Evolutionary conservation across 2,797 vertebrate species (phyloP), one percentile per base, ranked within the genome.

Genomic region (Lacerta agilis): DNA sequence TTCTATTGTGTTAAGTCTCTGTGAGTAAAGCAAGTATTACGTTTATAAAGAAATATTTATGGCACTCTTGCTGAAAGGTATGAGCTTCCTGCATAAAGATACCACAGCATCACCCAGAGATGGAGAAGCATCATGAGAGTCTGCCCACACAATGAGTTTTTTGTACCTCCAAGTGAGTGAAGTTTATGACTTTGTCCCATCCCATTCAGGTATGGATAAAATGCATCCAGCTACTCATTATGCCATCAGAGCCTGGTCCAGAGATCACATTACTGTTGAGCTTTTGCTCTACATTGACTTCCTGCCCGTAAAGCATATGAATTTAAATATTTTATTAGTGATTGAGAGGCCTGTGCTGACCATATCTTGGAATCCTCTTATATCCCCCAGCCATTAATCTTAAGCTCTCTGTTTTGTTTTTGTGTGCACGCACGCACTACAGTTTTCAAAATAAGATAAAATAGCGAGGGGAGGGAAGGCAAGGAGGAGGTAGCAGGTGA

Each of bases 281-380:
- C 75, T 92, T 90, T 88, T 67, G 90, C 86, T 90, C 91, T 85
- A 15, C 66, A 91, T 73, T 90, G 94, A 89, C 87, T 91, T 71
- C 58, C 76, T 90, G 86, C 83, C 90, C 93, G 69, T 8, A 71
- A 93, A 92, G 45, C 77, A 83, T 82, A 94, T 83, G 81, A 93
- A 95, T 91, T 93, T 94, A 93, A 94, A 94, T 94, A 94, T 69
- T 94, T 78, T 89, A 87, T 93, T 92, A 89, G 91, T 85, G 88
- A 90, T 82, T 86, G 85, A 84, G 1, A 80, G 10, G 38, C 75
- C 83, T 86, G 61, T 45, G 23, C 33, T 80, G 64, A 88, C 85
- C 61, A 41, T 76, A 89, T 78, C 36, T 84, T 90, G 80, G 91
- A 83, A 85, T 86, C 0, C 81, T 84, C 76, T 82, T 87, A 87